These are phyloP conservation scores for Philonicus albiceps DNA, from an alignment of 2,888 invertebrate species.

Conservation along the genomic window DNA sequence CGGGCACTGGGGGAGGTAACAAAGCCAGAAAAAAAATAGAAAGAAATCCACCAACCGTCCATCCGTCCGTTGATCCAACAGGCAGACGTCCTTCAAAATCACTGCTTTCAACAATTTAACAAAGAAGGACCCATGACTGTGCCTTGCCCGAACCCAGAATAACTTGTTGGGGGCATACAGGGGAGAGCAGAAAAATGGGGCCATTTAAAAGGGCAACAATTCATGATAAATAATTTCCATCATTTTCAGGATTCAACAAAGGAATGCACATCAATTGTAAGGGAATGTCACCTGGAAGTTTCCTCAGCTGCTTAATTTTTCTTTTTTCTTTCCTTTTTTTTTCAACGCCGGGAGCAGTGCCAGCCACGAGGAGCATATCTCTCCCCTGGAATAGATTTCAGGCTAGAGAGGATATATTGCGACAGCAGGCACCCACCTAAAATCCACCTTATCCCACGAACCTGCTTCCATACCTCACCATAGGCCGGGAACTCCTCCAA, in stretches of 20 bases:
- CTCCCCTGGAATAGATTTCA: not conserved
- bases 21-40: not conserved
- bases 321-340: not conserved
- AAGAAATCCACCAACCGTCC: not conserved
- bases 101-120: not conserved
- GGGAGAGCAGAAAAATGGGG: not conserved
- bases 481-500: not conserved
- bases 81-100: not conserved
- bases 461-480: not conserved
- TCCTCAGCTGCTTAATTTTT: constrained; percentile 6
- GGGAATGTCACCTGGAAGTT: constrained; percentile 29
- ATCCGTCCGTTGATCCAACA: not conserved
- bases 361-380: not conserved
- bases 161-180: not conserved
- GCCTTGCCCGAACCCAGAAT: not conserved
- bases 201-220: constrained; percentile 15
- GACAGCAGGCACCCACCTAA: not conserved
- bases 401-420: not conserved
- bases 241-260: constrained; percentile 22
- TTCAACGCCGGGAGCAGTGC: not conserved
- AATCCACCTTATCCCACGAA: not conserved
- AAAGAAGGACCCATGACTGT: not conserved
- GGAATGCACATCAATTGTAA: constrained; percentile 36
- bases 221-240: constrained; percentile 34
- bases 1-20: not conserved